Evolutionary conservation across 1,140 invertebrate species (phyloP).

Genomic region (Neodiprion lecontei): DNA sequence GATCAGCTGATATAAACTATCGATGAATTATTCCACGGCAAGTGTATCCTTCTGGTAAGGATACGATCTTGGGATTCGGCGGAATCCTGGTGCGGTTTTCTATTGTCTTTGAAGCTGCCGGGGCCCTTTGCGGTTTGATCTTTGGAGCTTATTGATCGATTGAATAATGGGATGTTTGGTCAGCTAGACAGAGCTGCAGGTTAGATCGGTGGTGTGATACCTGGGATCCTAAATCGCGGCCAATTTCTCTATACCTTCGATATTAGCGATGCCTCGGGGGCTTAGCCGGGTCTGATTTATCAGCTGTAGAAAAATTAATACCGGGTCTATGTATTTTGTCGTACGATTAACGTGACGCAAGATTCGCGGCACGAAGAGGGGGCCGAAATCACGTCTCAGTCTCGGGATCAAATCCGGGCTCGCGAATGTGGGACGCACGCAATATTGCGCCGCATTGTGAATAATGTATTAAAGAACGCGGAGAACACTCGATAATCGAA

Average conservation of each 20-base stretch:
- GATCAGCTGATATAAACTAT: no score
- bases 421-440: not conserved
- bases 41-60: not conserved
- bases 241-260: not conserved
- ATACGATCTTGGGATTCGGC: not conserved
- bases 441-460: no score
- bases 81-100: conserved; percentile 3
- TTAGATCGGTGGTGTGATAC: not conserved
- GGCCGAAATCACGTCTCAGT: not conserved
- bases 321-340: not conserved
- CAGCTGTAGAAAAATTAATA: not conserved
- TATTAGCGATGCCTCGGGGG: not conserved
- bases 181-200: no score
- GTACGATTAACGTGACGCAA: not conserved
- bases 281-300: not conserved
- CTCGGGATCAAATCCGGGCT: not conserved
- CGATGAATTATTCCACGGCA: no score
- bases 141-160: not conserved
- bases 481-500: no score
- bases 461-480: no score
- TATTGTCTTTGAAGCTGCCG: not conserved
- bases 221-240: not conserved
- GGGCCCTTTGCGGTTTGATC: not conserved
- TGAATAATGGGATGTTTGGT: not conserved
- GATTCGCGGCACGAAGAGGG: not conserved